phyloP scores from a whole-genome alignment of 2,797 vertebrate genomes.

The Takifugu ocellatus region DNA sequence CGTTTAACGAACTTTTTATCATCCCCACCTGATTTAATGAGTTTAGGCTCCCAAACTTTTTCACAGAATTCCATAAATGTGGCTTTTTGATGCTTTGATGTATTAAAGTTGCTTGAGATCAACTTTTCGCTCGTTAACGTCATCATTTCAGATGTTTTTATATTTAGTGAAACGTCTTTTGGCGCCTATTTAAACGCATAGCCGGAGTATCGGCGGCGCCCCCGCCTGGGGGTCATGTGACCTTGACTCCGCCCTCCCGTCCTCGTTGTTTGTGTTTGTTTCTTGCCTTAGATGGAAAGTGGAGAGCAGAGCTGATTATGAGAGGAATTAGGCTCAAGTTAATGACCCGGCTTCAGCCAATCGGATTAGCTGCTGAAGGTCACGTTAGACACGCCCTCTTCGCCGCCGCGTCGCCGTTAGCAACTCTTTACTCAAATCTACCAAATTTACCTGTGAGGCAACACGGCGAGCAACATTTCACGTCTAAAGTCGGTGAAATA shows the following conservation, averaged over 20 bases:
- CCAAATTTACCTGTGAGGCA: not conserved
- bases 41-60: too few relatives aligned
- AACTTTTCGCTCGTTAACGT: too few relatives aligned
- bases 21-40: too few relatives aligned
- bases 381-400: slow-evolving; percentile 51
- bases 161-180: too few relatives aligned
- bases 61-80: too few relatives aligned
- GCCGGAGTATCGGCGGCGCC: not conserved
- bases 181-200: too few relatives aligned
- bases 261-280: slow-evolving; percentile 19
- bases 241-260: not conserved
- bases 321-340: slow-evolving; percentile 68
- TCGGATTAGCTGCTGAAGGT: slow-evolving; percentile 77
- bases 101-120: too few relatives aligned
- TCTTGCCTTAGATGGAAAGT: slow-evolving; percentile 50
- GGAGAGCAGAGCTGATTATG: slow-evolving; percentile 39
- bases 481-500: not conserved
- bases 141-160: too few relatives aligned
- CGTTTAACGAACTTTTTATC: too few relatives aligned
- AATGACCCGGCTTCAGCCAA: slow-evolving; percentile 63
- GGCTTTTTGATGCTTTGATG: too few relatives aligned
- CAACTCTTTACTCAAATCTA: not conserved
- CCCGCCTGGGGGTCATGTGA: not conserved
- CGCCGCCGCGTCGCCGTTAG: not conserved
- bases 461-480: not conserved